Conservation (phyloP, 2,888 invertebrate genomes). For the Julus scanicus region DNA sequence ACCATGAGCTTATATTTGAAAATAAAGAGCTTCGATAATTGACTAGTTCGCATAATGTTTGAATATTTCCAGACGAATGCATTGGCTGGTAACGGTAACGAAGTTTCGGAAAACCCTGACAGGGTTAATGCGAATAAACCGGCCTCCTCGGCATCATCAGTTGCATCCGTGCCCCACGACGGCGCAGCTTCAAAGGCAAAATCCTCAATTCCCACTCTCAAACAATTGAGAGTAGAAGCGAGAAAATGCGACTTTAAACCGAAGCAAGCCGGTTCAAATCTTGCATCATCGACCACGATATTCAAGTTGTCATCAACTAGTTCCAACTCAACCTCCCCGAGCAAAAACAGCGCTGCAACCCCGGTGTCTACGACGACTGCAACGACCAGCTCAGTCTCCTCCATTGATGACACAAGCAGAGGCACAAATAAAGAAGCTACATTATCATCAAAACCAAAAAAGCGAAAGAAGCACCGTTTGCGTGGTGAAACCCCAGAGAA, state of each 20-base stretch:
- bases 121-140: neutral
- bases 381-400: neutral
- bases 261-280: neutral
- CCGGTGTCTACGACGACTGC: neutral
- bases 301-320: neutral
- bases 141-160: neutral
- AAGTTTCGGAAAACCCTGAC: neutral
- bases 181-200: neutral
- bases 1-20: too few species aligned
- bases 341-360: neutral
- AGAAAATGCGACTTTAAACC: constrained; percentile 30
- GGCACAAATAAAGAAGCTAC: neutral
- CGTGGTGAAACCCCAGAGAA: constrained; percentile 56
- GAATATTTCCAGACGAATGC: constrained; percentile 1
- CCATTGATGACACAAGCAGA: neutral
- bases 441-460: constrained; percentile 52
- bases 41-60: neutral
- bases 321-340: neutral
- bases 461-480: constrained; percentile 59
- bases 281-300: neutral
- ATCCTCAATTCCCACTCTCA: neutral
- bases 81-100: neutral
- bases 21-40: neutral
- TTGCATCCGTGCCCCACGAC: neutral
- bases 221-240: constrained; percentile 2